Conservation (phyloP, 2,888 invertebrate species). For the Ormyrus labotus region DNA sequence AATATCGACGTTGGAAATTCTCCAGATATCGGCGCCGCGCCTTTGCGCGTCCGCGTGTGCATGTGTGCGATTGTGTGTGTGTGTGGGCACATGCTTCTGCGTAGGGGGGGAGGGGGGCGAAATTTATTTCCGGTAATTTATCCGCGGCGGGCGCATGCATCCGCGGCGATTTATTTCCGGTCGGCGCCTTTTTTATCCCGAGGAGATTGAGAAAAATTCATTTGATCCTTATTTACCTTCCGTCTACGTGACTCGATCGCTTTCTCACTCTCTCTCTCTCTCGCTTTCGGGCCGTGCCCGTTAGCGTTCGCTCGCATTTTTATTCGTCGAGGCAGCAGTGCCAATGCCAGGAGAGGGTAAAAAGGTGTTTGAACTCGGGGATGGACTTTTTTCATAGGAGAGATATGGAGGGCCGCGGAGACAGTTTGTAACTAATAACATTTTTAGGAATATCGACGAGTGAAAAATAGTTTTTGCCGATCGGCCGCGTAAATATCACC, state of each 20-base stretch:
- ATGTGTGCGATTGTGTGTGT: too few relatives aligned
- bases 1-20: conserved; percentile 64
- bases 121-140: conserved; percentile 64
- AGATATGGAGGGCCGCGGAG: background rate
- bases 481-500: too few relatives aligned
- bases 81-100: too few relatives aligned
- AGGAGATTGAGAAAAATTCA: conserved; percentile 37
- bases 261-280: background rate
- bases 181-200: background rate
- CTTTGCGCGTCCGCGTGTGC: background rate
- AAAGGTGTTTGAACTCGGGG: conserved; percentile 4
- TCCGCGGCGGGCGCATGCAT: conserved; percentile 50
- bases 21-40: conserved; percentile 58
- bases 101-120: conserved; percentile 19
- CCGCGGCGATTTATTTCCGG: conserved; percentile 23
- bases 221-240: conserved; percentile 43
- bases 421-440: conserved; percentile 12
- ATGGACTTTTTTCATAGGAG: background rate
- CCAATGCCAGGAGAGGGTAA: background rate
- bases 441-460: too few relatives aligned
- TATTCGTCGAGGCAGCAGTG: background rate
- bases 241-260: conserved; percentile 30
- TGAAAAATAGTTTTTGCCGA: too few relatives aligned
- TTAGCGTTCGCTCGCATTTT: conserved; percentile 32
- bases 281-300: background rate